Evolutionary conservation across 2,888 invertebrate genomes (phyloP).

Genomic region (Stomorhina lunata): DNA sequence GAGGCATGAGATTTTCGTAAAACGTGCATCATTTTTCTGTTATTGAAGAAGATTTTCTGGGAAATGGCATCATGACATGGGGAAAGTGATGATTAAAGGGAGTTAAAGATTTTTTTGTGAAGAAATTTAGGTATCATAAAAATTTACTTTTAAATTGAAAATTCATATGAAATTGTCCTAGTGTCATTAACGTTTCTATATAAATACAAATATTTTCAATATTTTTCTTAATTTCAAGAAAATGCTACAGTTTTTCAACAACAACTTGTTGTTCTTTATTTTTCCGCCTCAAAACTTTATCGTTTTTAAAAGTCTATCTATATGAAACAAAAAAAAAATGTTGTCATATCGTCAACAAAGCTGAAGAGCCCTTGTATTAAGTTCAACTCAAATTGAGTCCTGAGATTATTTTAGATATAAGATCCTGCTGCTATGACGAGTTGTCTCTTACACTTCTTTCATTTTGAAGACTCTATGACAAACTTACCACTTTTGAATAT

Average conservation of each 20-base stretch:
- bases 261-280: not conserved
- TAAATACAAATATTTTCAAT: no score
- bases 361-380: not conserved
- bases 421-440: not conserved
- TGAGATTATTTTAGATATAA: slow-evolving; percentile 10
- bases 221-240: no score
- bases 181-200: no score
- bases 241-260: not conserved
- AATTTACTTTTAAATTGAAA: not conserved
- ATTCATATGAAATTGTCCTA: not conserved
- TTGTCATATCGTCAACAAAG: not conserved
- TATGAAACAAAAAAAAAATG: no score
- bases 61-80: no score
- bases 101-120: no score
- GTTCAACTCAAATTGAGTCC: slow-evolving; percentile 8
- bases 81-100: no score
- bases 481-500: not conserved
- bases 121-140: not conserved
- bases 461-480: slow-evolving; percentile 23
- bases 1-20: not conserved
- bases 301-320: no score
- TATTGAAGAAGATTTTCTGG: not conserved
- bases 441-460: slow-evolving; percentile 4
- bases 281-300: no score
- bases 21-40: not conserved